Conservation (phyloP, 2,113 vertebrate species). For the Ascaphus truei region DNA sequence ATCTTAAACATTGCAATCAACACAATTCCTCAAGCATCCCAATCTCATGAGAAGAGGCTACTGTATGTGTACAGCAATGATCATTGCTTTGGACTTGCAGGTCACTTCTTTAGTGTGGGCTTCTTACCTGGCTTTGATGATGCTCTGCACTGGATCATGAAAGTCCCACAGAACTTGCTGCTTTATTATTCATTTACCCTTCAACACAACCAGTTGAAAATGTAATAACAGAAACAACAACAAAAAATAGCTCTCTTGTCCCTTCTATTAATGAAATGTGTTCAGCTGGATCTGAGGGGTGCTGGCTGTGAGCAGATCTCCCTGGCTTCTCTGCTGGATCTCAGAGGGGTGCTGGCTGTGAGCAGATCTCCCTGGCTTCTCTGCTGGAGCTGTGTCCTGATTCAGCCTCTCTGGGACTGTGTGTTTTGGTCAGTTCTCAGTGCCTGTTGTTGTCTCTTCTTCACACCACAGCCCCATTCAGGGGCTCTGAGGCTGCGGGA, state of each 20-base stretch:
- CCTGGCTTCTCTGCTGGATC: background rate
- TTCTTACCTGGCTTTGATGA: no score
- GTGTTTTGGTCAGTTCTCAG: conserved; percentile 7
- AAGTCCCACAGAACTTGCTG: background rate
- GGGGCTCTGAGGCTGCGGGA: background rate
- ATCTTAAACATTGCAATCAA: no score
- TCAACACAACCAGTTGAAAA: background rate
- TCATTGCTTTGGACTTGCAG: no score
- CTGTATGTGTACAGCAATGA: no score
- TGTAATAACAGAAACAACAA: background rate
- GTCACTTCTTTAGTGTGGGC: no score
- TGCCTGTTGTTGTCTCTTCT: conserved; percentile 17
- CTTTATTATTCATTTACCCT: background rate
- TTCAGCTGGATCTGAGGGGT: background rate
- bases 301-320: background rate
- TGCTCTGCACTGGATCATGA: background rate
- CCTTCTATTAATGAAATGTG: background rate
- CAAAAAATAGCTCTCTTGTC: background rate
- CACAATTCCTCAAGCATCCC: no score
- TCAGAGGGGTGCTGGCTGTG: background rate
- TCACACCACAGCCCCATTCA: conserved; percentile 22
- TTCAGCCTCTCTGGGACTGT: background rate
- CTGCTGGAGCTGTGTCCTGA: background rate
- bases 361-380: background rate
- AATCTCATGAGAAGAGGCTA: no score